Evolutionary conservation across 1,140 invertebrate genomes (phyloP), one percentile per base, ranked within the genome.

Genomic region (Berghia stephanieae): DNA sequence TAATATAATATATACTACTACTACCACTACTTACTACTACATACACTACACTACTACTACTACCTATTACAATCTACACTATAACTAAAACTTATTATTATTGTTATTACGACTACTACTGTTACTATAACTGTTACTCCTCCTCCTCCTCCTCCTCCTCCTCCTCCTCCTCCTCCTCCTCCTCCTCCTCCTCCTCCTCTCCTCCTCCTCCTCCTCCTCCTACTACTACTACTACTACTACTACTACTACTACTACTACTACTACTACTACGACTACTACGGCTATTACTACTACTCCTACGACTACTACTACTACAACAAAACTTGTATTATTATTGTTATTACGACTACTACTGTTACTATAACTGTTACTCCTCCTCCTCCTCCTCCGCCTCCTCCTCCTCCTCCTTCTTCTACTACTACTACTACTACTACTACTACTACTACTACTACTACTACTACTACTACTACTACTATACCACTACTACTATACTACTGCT

Each of bases 361-460:
- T n/a, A n/a, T n/a, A n/a, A n/a, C n/a, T n/a, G n/a, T n/a, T n/a
- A n/a, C n/a, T n/a, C n/a, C n/a, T n/a, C n/a, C n/a, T n/a, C n/a
- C n/a, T n/a, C n/a, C n/a, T n/a, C n/a, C n/a, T n/a, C n/a, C n/a
- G n/a, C n/a, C n/a, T n/a, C n/a, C n/a, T n/a, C n/a, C n/a, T n/a
- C n/a, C 46, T 52, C 13, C 46, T 52, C 13, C 46, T 52, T 13
- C 46, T 52, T 13, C 46, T 52, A 69, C 78, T 79, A 79, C 78
- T 79, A 79, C 78, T 79, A 79, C 75, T 79, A 79, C 78, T 79
- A 79, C 78, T 79, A 79, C 75, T 79, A 79, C 78, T 79, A 78
- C 78, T 79, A 78, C 78, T 78, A 78, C 77, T 78, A 78, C 77
- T 78, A 78, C 77, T 78, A 78, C 77, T 78, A 78, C 77, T 78